These are phyloP conservation scores for Numenius phaeopus DNA, from an alignment of 2,797 vertebrate species.

Conservation along the genomic window DNA sequence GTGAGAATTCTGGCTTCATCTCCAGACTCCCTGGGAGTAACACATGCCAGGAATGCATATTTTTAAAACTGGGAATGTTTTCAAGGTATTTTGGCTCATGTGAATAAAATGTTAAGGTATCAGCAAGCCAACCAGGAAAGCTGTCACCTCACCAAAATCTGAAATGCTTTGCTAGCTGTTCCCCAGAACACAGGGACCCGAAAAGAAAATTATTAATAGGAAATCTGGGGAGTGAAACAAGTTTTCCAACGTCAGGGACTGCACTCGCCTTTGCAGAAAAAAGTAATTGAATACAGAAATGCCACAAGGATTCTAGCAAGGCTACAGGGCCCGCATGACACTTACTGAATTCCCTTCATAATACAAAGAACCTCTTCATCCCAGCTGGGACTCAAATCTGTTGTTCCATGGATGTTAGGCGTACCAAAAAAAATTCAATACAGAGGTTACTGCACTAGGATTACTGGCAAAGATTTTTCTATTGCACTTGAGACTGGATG, in stretches of 20 bases:
- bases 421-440: not conserved
- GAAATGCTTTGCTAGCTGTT: not conserved
- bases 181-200: not conserved
- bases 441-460: not conserved
- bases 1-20: constrained; percentile 25
- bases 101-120: constrained; percentile 35
- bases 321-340: not conserved
- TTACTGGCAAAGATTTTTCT: not conserved
- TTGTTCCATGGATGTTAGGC: not conserved
- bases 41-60: constrained; percentile 58
- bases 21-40: constrained; percentile 37
- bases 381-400: not conserved
- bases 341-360: not conserved
- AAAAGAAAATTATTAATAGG: not conserved
- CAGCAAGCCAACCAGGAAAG: constrained; percentile 41
- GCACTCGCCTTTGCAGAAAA: not conserved
- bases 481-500: not conserved
- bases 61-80: constrained; percentile 60
- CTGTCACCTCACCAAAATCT: constrained; percentile 2
- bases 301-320: not conserved
- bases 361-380: not conserved
- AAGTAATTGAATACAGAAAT: not conserved
- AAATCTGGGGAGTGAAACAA: not conserved
- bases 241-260: not conserved
- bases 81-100: constrained; percentile 59